Evolutionary conservation across 1,140 invertebrate species (phyloP).

Genomic region (Bactericera cockerelli): DNA sequence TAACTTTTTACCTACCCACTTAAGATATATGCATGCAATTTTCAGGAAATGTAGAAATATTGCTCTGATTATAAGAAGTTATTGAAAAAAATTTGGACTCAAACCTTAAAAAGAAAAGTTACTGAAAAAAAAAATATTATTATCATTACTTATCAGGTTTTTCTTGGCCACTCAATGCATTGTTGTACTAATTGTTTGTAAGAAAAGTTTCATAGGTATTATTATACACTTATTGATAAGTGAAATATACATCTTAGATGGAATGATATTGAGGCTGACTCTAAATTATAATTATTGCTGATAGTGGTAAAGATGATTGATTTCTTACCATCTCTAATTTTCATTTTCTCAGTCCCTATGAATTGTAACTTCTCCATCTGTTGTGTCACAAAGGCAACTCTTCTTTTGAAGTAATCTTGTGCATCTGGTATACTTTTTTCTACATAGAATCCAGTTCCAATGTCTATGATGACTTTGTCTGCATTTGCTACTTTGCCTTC

Average conservation of each 20-base stretch:
- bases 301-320: neutral
- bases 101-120: too few relatives aligned
- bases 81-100: too few relatives aligned
- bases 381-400: conserved; percentile 76
- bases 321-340: conserved; percentile 57
- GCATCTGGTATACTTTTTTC: conserved; percentile 60
- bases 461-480: conserved; percentile 74
- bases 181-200: too few relatives aligned
- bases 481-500: conserved; percentile 67
- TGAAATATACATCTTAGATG: neutral
- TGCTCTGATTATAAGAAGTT: too few relatives aligned
- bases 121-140: too few relatives aligned
- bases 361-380: conserved; percentile 88
- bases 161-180: too few relatives aligned
- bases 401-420: conserved; percentile 82
- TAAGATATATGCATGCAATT: too few relatives aligned
- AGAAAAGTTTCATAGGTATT: too few relatives aligned
- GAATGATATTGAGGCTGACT: neutral
- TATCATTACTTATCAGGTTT: too few relatives aligned
- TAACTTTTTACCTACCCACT: too few relatives aligned
- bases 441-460: conserved; percentile 91
- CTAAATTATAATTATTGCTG: neutral
- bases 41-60: too few relatives aligned
- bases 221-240: too few relatives aligned
- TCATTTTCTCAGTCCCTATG: conserved; percentile 69